These are phyloP conservation scores for Rutpela maculata DNA, from an alignment of 2,888 invertebrate genomes.

Conservation along the genomic window DNA sequence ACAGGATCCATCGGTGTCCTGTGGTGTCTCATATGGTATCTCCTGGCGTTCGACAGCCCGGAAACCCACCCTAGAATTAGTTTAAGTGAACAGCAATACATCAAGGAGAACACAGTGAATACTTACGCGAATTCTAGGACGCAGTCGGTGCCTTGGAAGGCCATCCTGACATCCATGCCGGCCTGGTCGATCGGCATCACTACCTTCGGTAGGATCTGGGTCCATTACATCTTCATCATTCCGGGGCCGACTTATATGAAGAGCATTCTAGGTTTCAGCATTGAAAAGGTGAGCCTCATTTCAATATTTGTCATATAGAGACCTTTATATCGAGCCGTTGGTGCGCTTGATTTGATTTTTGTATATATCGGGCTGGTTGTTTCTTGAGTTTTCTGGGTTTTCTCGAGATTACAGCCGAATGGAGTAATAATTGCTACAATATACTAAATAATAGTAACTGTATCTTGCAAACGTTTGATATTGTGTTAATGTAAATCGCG, in stretches of 20 bases:
- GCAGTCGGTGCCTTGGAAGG: slow-evolving; percentile 79
- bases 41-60: slow-evolving; percentile 82
- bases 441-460: neutral
- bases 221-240: slow-evolving; percentile 84
- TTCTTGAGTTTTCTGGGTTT: slow-evolving; percentile 3
- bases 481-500: neutral
- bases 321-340: neutral
- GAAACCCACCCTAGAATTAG: slow-evolving; percentile 82
- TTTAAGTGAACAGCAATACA: slow-evolving; percentile 79
- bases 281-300: slow-evolving; percentile 75
- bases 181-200: slow-evolving; percentile 84
- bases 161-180: slow-evolving; percentile 80
- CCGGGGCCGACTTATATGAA: slow-evolving; percentile 84
- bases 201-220: slow-evolving; percentile 86
- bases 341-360: neutral
- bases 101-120: slow-evolving; percentile 77
- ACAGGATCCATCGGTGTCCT: slow-evolving; percentile 78
- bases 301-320: neutral
- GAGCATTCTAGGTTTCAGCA: slow-evolving; percentile 81
- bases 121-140: slow-evolving; percentile 74
- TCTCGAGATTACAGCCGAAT: neutral
- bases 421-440: no score
- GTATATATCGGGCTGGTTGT: neutral
- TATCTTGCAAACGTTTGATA: neutral
- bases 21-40: slow-evolving; percentile 83